Base-by-base conservation (phyloP, 1,140 invertebrate genomes). In the Zaprionus lachaisei region DNA sequence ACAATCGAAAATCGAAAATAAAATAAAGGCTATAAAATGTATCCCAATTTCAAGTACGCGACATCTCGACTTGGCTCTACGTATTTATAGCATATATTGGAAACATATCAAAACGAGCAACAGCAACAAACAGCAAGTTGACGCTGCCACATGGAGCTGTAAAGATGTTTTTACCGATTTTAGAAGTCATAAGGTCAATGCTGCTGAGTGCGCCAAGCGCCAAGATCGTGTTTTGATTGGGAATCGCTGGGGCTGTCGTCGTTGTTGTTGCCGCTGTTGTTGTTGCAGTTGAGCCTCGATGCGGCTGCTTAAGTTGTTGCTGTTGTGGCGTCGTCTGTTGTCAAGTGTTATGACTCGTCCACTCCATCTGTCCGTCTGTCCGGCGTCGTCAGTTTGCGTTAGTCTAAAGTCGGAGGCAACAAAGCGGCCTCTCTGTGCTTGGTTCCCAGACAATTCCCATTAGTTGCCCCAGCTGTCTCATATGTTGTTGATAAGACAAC, bases 131-230 rank as follows among this genome's bases (percentile, higher is more conserved):
- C 49, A 63, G 47, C 72, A 51, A 54, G 47, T 55, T 72, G 72
- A 58, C 58, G 62, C 69, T 80, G 84, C 83, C 81, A 82, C 85
- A 90, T 90, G 82, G 75, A 77, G 85, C 79, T 90, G 85, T 91
- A 82, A 90, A 90, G 85, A 90, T 91, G 85, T 90, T 91, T 87
- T 90, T 90, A 90, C 85, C 85, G 86, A 90, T 90, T 90, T 90
- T 90, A 90, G 85, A 90, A 90, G 85, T 82, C 85, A 90, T 91
- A 90, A 90, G 85, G 85, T 90, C 85, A 90, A 90, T 90, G 85
- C 15, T 44, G 41, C 79, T 90, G 85, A 79, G 79, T 79, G 74
- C 79, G 67, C 67, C 78, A 82, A 80, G 80, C 79, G 68, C 77
- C 77, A 85, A 90, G 85, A 89, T 90, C 85, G 85, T 90, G 85